Base-by-base conservation (phyloP, 92 coral and sea anemone genomes). In the Palythoa heliodiscus region DNA sequence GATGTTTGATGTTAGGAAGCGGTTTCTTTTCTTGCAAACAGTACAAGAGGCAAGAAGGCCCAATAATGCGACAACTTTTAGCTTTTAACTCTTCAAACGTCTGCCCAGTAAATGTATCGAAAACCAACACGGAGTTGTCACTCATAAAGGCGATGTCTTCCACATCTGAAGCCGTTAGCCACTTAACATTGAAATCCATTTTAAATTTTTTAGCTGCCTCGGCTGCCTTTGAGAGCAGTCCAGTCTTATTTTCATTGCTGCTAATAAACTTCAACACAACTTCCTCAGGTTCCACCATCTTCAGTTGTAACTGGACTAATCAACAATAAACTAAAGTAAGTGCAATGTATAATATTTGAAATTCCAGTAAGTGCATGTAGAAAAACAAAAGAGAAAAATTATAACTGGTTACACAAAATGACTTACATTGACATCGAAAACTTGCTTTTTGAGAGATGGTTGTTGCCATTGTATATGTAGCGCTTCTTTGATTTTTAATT, bases 11-110 rank as follows among this genome's bases (percentile, higher is more conserved):
- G 57, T 87, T 88, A 53, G 98, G 99, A 48, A 95, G 87, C 29
- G 98, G 86, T 11, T 87, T 85, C 47, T 88, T 69, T 54, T 94
- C 90, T 29, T 91, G 88, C 54, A 96, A 48, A 86, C 99, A 96
- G 2, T 92, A 89, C 37, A 96, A 78, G 20, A 96, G 80, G 82
- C 99, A 96, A 14, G 87, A 95, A 0, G 99, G 97, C 19, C 99
- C 99, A 89, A 91, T 90, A 25, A 96, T 82, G 25, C 95, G 89
- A 77, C 94, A 95, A 17, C 91, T 87, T 35, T 88, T 89, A 17
- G 87, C 73, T 66, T 89, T 86, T 61, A 96, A 77, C 52, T 73
- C 85, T n/a, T 94, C 99, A 83, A 95, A 96, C 35, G 52, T 68
- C 54, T 90, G 90, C 38, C 99, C 99, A 69, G 86, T 92, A 77